phyloP scores from a whole-genome alignment of 2,888 invertebrate species.

The Eumacrocentrus americanus region DNA sequence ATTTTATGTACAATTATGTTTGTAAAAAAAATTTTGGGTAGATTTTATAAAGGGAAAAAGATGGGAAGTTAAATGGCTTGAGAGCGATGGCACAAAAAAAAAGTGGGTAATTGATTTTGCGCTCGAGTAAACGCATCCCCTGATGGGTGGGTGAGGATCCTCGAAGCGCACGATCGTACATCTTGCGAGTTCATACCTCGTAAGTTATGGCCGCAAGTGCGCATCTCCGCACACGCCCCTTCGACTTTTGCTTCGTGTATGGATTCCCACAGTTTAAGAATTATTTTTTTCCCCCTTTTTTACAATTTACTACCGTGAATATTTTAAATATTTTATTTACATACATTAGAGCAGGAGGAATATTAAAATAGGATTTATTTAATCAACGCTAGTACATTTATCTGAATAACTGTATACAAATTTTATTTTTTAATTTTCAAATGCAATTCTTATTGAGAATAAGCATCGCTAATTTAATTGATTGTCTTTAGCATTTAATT shows the following conservation, averaged over 20 bases:
- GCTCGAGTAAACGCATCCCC: slow-evolving; percentile 49
- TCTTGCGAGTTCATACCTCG: slow-evolving; percentile 38
- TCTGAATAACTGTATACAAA: too few relatives aligned
- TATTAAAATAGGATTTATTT: neutral
- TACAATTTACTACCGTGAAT: neutral
- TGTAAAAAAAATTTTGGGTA: neutral
- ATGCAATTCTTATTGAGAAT: too few relatives aligned
- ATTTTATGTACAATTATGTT: neutral
- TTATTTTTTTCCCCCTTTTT: neutral
- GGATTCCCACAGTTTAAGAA: neutral
- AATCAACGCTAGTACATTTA: too few relatives aligned
- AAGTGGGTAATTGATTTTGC: slow-evolving; percentile 53
- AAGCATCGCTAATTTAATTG: too few relatives aligned
- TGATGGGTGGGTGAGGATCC: slow-evolving; percentile 39
- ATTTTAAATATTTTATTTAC: neutral
- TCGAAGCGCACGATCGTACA: slow-evolving; percentile 36
- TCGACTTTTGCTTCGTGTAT: slow-evolving; percentile 2
- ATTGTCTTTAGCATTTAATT: too few relatives aligned
- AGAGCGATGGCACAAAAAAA: slow-evolving; percentile 34
- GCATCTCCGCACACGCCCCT: slow-evolving; percentile 11
- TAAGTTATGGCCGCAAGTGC: slow-evolving; percentile 47
- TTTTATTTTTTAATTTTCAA: too few relatives aligned
- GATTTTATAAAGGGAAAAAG: neutral
- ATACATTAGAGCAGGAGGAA: neutral
- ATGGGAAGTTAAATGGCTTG: slow-evolving; percentile 25